Base-by-base conservation (phyloP, 2,797 vertebrate genomes). In the Capromys pilorides region DNA sequence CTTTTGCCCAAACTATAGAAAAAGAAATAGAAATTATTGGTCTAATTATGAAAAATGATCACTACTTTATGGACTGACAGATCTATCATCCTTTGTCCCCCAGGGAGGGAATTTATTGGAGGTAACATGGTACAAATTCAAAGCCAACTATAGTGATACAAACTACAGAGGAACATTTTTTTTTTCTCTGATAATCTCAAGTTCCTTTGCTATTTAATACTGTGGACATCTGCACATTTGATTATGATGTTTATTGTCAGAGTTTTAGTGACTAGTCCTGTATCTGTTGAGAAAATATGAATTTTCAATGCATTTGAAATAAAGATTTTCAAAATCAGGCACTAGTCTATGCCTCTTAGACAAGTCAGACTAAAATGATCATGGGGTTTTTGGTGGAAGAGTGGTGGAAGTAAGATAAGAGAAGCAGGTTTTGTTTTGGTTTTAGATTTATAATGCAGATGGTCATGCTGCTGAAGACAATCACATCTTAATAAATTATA, bases 401-500 rank as follows among this genome's bases (percentile, higher is more conserved):
- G 45, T 59, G 26, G 54, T 64, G 9, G 81, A 75, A 62, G 19
- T 85, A 49, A 93, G 71, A 88, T 93, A 82, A 94, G 93, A 90
- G 80, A 41, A 93, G 39, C 94, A 96, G 86, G 91, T 96, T 96
- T 94, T 95, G 82, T 94, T 96, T 95, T 95, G 90, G 67, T 93
- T 96, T 97, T 93, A 22, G 82, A 71, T 96, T 95, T 93, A 81
- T 92, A 93, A 95, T 86, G 86, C 95, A 97, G 93, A 97, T 97
- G 95, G 96, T 81, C 88, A 75, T 31, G 79, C 57, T 82, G 41
- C 61, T 81, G 83, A 96, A 94, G 93, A 96, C 77, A 94, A 82
- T 94, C 92, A 95, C 67, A 86, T 96, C 92, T 97, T 97, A 97
- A 97, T 97, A 96, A 92, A 94, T 96, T 93, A 93, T 24, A 88